Evolutionary conservation across 2,113 vertebrate genomes (phyloP), one percentile per base, ranked within the genome.

Genomic region (Brachypodius melanocephalos): DNA sequence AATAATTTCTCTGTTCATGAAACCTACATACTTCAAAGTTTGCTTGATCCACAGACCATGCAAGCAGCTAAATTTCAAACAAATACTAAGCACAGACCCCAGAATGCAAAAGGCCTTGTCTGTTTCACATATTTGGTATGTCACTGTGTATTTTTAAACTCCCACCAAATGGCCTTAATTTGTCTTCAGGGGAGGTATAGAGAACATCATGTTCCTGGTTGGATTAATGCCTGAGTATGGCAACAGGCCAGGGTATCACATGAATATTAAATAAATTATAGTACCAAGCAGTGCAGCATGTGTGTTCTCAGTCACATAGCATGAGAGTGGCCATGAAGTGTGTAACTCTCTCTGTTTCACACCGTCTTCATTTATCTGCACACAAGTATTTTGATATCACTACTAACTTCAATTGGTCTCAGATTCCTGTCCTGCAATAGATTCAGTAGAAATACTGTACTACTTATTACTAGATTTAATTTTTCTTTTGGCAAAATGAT

Each of bases 101-200:
- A 66, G 26, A 80, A 24, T n/a, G 14, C 4, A 55, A 77, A 73
- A 31, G 22, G 9, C 6, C 16, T 61, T 73, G 21, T 12, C 67
- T 88, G 31, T 52, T 90, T 40, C 20, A 58, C 6, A 13, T 81
- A 36, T 34, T 45, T 96, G 32, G 6, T 45, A 58, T 38, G 24
- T 71, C 46, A 59, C 8, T 62, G 32, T 43, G 8, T 63, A 51
- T 85, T 85, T 90, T 91, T 89, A 72, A 78, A 87, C 19, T 91
- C 19, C 4, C 12, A n/a, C 8, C 32, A 84, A 90, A 80, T 86
- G 59, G 5, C 31, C 51, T 59, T 72, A 46, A 89, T 91, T 90
- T 89, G 59, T 87, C 51, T 85, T 68, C 8, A 1, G 10, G 24
- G 29, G 32, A 78, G 14, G 7, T 81, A 63, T 12, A 63, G 17